Percentiles rank a stretch among this genome's conserved stretches.
Evolutionary conservation across 37 sponge, comb jelly and placozoan genomes (phyloP).

Genomic region (Mnemiopsis leidyi): DNA sequence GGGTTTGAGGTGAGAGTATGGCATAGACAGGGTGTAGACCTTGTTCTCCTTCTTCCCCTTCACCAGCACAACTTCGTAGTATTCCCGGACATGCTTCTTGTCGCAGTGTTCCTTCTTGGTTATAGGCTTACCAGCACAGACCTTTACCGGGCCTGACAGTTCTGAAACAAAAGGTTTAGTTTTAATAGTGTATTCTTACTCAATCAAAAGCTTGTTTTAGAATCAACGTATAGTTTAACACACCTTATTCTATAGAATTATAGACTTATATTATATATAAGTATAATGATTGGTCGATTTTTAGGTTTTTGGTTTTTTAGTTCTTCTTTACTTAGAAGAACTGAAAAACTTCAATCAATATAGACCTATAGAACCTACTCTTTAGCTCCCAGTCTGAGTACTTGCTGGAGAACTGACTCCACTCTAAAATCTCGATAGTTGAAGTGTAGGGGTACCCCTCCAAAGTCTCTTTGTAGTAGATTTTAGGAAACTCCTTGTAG

Average conservation of each 20-base stretch:
- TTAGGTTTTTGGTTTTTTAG: too few relatives aligned
- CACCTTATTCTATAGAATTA: too few relatives aligned
- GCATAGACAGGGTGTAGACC: not conserved
- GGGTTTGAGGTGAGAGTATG: not conserved
- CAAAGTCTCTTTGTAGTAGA: conserved; percentile 8
- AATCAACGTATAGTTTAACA: too few relatives aligned
- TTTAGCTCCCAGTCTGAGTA: not conserved
- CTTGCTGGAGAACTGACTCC: not conserved
- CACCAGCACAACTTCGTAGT: not conserved
- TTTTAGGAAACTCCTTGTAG: not conserved
- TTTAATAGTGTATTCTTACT: too few relatives aligned
- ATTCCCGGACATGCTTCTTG: not conserved
- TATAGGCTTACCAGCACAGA: conserved; percentile 12
- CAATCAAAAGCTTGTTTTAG: too few relatives aligned
- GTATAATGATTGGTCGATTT: too few relatives aligned
- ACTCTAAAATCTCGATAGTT: not conserved
- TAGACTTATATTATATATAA: too few relatives aligned
- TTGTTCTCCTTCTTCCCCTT: not conserved
- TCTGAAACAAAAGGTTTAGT: too few relatives aligned
- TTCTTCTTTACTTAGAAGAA: too few relatives aligned
- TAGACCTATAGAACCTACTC: too few relatives aligned
- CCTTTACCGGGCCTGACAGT: not conserved
- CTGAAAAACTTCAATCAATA: too few relatives aligned
- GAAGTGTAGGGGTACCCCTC: conserved; percentile 1
- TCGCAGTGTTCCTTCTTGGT: not conserved